Evolutionary conservation across 2,888 invertebrate genomes (phyloP), one percentile per base, ranked within the genome.

Genomic region (Smittia aterrima): DNA sequence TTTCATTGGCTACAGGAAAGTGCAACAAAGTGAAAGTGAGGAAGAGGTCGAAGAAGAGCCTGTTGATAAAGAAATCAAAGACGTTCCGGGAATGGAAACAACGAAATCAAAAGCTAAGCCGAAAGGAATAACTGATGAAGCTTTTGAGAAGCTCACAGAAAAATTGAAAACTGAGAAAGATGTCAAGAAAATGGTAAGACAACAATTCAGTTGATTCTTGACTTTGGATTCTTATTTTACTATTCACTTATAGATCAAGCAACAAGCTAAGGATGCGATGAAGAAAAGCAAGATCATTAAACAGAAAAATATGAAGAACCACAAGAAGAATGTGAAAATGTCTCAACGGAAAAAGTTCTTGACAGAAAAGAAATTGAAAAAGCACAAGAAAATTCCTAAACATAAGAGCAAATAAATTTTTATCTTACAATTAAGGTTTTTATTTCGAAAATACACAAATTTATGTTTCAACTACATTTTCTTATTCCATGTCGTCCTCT

Each of bases 221-320:
- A 16, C 27, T 32, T 27, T 18, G 13, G 9, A 66, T 66, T 66
- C 18, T 25, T 9, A 32, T 47, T 22, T 53, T 47, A 54, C 24
- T 1, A 18, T 67, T 38, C 1, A 32, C 32, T 41, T 70, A 16
- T 20, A 70, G 70, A 53, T 70, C 16, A 53, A 70, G 1, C 20
- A 70, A 32, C 70, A 72, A 62, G 27, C 72, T 13, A 72, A 62
- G n/a, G 18, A 18, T 4, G 58, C 72, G 9, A 40, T 72, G 40
- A 72, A 72, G 53, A 72, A 72, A 22, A 72, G 72, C 16, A 38
- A 72, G 11, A 40, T 62, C 38, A 72, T 72, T 7, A 41, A 72
- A 40, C 58, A 16, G 62, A 32, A 62, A n/a, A 62, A 72, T 22
- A 4, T 20, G 16, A 25, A 54, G 20, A 72, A 72, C 38, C 38